phyloP scores from a whole-genome alignment of 2,113 vertebrate genomes.

The Aramus guarauna region DNA sequence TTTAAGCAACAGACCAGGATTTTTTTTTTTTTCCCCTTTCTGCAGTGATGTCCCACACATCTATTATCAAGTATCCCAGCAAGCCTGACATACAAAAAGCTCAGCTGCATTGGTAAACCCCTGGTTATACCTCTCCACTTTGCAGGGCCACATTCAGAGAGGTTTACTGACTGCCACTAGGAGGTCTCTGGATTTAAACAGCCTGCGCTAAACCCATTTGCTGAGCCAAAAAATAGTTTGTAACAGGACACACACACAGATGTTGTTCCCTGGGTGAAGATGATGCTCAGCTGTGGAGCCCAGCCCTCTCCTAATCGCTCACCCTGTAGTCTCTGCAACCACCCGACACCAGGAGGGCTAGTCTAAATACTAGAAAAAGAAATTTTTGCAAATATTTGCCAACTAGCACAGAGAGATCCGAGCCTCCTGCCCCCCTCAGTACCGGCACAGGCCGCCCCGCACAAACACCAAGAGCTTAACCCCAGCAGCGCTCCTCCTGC shows the following conservation, averaged over 20 bases:
- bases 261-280: not conserved
- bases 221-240: not conserved
- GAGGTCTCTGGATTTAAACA: not conserved
- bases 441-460: rapidly evolving
- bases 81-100: not conserved
- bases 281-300: rapidly evolving
- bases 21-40: not conserved
- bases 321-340: rapidly evolving
- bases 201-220: not conserved
- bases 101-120: not conserved
- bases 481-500: rapidly evolving
- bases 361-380: rapidly evolving
- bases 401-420: rapidly evolving
- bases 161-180: not conserved
- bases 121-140: rapidly evolving
- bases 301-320: not conserved
- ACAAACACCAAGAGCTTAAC: rapidly evolving
- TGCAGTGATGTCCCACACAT: not conserved
- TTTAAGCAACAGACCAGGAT: not conserved
- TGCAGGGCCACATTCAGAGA: too few species aligned
- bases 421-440: not conserved
- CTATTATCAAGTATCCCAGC: not conserved
- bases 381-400: rapidly evolving
- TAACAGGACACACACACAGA: rapidly evolving
- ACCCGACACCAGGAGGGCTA: rapidly evolving